Evolutionary conservation across 2,888 invertebrate genomes (phyloP).

Genomic region (Hyposoter didymator): DNA sequence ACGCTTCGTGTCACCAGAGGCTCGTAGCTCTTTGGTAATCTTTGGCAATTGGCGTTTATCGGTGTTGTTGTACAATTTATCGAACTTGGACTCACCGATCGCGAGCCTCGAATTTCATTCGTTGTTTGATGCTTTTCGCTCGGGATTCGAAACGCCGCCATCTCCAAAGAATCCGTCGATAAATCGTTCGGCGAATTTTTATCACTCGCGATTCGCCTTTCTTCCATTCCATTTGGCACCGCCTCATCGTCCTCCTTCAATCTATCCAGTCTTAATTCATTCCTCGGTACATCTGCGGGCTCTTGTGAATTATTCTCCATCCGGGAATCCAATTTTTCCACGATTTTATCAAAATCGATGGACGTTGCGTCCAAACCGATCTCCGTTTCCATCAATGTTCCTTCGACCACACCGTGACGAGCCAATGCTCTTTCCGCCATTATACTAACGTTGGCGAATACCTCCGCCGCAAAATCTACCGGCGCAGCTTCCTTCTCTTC

Average conservation of each 20-base stretch:
- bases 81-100: constrained; percentile 68
- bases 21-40: constrained; percentile 74
- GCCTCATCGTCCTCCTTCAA: constrained; percentile 22
- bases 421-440: constrained; percentile 57
- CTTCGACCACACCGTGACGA: constrained; percentile 59
- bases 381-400: constrained; percentile 66
- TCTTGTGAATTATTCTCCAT: constrained; percentile 3
- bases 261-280: constrained; percentile 16
- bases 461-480: constrained; percentile 69
- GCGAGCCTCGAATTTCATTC: constrained; percentile 52
- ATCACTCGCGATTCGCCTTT: constrained; percentile 1
- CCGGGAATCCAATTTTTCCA: constrained; percentile 47
- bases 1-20: constrained; percentile 68
- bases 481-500: constrained; percentile 49
- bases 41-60: constrained; percentile 71
- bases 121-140: background rate
- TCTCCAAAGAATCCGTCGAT: background rate
- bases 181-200: background rate
- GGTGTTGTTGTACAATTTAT: constrained; percentile 70
- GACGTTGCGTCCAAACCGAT: constrained; percentile 67
- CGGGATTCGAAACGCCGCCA: background rate
- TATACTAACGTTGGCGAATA: constrained; percentile 65
- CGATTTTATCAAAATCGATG: constrained; percentile 64
- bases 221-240: constrained; percentile 54
- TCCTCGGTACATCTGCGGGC: background rate